Evolutionary conservation across 2,797 vertebrate genomes (phyloP).

Genomic region (Gymnopithys bicolor): DNA sequence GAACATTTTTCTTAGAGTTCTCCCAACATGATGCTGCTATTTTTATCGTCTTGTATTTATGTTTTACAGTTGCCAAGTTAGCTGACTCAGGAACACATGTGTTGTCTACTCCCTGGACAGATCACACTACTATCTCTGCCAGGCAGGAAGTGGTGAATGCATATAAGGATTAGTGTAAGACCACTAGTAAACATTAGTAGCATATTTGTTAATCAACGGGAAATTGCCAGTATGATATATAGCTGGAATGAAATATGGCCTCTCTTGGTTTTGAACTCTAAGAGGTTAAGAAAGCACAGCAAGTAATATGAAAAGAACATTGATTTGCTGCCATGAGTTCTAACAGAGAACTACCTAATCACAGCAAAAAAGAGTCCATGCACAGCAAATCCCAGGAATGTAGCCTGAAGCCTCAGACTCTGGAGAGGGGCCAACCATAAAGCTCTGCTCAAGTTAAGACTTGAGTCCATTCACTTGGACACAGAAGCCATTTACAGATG

Average conservation of each 20-base stretch:
- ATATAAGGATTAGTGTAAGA: constrained; percentile 41
- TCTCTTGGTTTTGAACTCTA: constrained; percentile 47
- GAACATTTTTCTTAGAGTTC: constrained; percentile 7
- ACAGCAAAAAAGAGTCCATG: constrained; percentile 33
- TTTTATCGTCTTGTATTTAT: constrained; percentile 34
- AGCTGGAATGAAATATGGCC: not conserved
- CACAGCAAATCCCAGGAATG: constrained; percentile 57
- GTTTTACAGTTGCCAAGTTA: constrained; percentile 37
- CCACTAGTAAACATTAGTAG: constrained; percentile 42
- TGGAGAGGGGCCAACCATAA: constrained; percentile 53
- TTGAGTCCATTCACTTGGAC: constrained; percentile 40
- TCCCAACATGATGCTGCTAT: constrained; percentile 26
- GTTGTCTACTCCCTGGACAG: constrained; percentile 18
- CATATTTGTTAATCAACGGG: constrained; percentile 46
- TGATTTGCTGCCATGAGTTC: constrained; percentile 37
- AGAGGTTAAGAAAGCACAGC: constrained; percentile 56
- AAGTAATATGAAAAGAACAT: constrained; percentile 61
- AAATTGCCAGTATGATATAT: constrained; percentile 57
- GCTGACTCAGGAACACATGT: constrained; percentile 29
- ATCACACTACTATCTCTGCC: constrained; percentile 3
- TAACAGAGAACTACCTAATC: constrained; percentile 59
- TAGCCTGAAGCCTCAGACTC: constrained; percentile 57
- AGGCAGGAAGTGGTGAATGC: constrained; percentile 38
- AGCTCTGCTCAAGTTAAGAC: constrained; percentile 12
- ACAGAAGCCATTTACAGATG: constrained; percentile 42